Evolutionary conservation across 2,888 invertebrate species (phyloP), one percentile per base, ranked within the genome.

Genomic region (Melinopterus prodromus): DNA sequence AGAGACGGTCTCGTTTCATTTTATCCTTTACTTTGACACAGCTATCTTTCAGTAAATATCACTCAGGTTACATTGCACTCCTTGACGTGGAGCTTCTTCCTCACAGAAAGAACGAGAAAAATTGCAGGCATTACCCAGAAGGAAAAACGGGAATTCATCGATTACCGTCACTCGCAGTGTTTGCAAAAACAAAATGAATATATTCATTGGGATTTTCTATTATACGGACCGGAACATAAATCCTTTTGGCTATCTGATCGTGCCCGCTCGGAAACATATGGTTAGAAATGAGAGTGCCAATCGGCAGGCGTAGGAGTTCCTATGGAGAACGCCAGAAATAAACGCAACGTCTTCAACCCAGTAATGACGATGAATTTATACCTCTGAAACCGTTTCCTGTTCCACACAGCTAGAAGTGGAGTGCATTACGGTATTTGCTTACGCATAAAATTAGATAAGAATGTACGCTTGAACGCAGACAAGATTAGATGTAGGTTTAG

Each of bases 361-460:
- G 37, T 74, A 74, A 74, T 74, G 36, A 74, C 74, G 36, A 37
- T 35, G 37, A 74, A 74, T 74, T 74, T 74, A 74, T 74, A 74
- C 37, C 35, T 35, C 35, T 36, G 35, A 12, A 53, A 2, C 2
- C 53, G 53, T 53, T 53, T 53, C 53, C 53, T 53, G 53, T 53
- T n/a, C 71, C 71, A 35, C 71, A 16, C 74, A 37, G 35, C 37
- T n/a, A 79, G 79, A 77, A 75, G 77, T 77, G 74, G 78, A 79
- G 70, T 77, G 79, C 72, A 70, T 76, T 38, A 75, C 77, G 72
- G 71, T 77, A 78, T 80, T 80, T 81, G 70, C 79, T 79, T 81
- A 81, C 74, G 36, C 74, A 74, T 26, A 74, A 37, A 36, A 36
- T 35, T 36, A 74, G 74, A 74, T 74, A 74, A 74, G 36, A 53